Evolutionary conservation across 2,113 vertebrate genomes (phyloP).

Genomic region (Psilopsiagon aurifrons): DNA sequence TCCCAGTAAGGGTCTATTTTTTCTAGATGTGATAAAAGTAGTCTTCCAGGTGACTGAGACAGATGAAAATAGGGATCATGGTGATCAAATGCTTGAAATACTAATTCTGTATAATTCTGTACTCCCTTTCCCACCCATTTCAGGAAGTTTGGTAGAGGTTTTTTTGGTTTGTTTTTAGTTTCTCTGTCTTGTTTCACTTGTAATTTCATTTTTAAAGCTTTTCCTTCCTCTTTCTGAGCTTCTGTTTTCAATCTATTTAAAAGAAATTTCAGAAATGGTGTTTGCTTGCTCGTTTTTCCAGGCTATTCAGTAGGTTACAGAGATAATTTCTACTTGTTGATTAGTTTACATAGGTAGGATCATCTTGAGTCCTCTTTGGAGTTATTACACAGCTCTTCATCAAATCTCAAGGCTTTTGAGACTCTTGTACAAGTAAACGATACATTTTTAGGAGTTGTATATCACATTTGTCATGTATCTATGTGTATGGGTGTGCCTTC

Average conservation of each 20-base stretch:
- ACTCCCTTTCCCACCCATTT: neutral
- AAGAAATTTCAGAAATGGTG: neutral
- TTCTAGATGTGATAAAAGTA: neutral
- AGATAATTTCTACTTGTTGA: too few species aligned
- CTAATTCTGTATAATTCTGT: neutral
- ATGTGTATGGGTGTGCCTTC: too few species aligned
- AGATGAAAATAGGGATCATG: neutral
- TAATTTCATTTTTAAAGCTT: conserved; percentile 10
- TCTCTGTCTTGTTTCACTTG: neutral
- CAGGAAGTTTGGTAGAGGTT: neutral
- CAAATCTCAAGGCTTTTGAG: too few species aligned
- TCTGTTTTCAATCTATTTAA: neutral
- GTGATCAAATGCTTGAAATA: neutral
- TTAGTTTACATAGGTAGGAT: too few species aligned
- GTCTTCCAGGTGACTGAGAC: neutral
- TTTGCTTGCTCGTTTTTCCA: neutral
- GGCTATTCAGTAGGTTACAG: too few species aligned
- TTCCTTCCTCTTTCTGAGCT: neutral
- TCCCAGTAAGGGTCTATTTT: neutral
- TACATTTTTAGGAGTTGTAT: too few species aligned
- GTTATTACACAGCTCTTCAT: too few species aligned
- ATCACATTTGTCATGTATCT: too few species aligned
- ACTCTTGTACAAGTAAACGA: too few species aligned
- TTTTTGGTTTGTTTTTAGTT: neutral
- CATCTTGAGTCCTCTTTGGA: too few species aligned